Conservation (phyloP, 64 coral and sea anemone genomes). For the Actinia tenebrosa region DNA sequence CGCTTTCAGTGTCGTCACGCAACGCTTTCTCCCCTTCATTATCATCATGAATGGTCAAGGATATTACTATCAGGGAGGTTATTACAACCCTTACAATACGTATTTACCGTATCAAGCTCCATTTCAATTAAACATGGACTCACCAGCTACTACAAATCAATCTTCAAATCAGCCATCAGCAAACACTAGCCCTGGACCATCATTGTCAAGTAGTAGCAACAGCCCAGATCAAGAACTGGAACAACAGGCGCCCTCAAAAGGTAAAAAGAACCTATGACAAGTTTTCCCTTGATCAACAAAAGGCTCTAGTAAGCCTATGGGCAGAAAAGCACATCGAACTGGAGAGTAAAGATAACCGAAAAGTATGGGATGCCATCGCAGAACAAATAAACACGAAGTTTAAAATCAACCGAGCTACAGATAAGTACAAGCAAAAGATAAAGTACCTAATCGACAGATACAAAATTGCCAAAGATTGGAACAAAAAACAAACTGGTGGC, state of each 20-base stretch:
- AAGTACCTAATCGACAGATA: slow-evolving; percentile 56
- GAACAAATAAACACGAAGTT: slow-evolving; percentile 15
- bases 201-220: too few species aligned
- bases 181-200: too few species aligned
- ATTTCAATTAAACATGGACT: too few species aligned
- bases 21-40: too few species aligned
- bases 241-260: neutral
- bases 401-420: neutral
- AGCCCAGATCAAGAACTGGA: too few species aligned
- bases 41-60: too few species aligned
- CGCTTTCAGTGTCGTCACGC: too few species aligned
- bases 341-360: slow-evolving; percentile 15
- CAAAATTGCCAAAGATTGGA: slow-evolving; percentile 49
- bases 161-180: too few species aligned
- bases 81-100: too few species aligned
- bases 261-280: slow-evolving; percentile 25
- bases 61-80: too few species aligned
- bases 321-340: neutral
- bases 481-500: slow-evolving; percentile 41
- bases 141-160: too few species aligned
- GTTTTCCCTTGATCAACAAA: slow-evolving; percentile 24
- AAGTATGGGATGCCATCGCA: slow-evolving; percentile 30
- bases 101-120: too few species aligned
- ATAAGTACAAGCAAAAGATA: slow-evolving; percentile 39
- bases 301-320: slow-evolving; percentile 16